Base-by-base conservation (phyloP, 2,113 vertebrate genomes). In the Thalassarche chlororhynchos region DNA sequence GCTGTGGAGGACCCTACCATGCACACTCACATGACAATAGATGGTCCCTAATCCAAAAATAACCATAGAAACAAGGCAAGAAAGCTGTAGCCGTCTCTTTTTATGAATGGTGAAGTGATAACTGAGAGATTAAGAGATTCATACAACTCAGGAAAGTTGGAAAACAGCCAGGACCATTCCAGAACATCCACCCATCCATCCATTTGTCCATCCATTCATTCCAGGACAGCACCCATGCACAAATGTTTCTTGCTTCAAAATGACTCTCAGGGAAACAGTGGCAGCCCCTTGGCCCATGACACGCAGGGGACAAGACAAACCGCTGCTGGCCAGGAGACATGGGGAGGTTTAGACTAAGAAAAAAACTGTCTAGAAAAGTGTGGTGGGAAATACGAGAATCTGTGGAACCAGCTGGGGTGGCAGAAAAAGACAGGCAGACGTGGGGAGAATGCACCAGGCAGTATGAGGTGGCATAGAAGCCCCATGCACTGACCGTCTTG, bases 1-100 rank as follows among this genome's bases (percentile, higher is more conserved):
- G 10, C 38, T 25, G 52, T 13, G 51, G 28, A 49, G 34, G 44
- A 64, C 36, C 24, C 42, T n/a, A 9, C 54, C 31, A 19, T 14
- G 24, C 49, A 25, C 20, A 3, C 1, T 12, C 10, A 25, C 31
- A 2, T 2, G 31, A 20, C 21, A n/a, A 6, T 5, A 19, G 21
- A 16, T 34, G n/a, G 9, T 23, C 9, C 29, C 34, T 77, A 2
- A 25, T 25, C 34, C 47, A 42, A 32, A 58, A 58, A 9, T 1
- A 51, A 9, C 60, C 7, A 0, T 1, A 47, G 51, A 29, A 52
- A 23, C 23, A 23, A 16, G 55, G 18, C 25, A 31, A 7, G 34
- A 42, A 40, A 68, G 10, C 24, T 9, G 25, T 5, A 25, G 34
- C 8, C 5, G 4, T n/a, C 42, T 18, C n/a, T 58, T 44, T 17